A percentile compares a stretch with the other conserved stretches of the same genome.
phyloP scores from a whole-genome alignment of 2,888 invertebrate genomes.

The Pteria penguin region DNA sequence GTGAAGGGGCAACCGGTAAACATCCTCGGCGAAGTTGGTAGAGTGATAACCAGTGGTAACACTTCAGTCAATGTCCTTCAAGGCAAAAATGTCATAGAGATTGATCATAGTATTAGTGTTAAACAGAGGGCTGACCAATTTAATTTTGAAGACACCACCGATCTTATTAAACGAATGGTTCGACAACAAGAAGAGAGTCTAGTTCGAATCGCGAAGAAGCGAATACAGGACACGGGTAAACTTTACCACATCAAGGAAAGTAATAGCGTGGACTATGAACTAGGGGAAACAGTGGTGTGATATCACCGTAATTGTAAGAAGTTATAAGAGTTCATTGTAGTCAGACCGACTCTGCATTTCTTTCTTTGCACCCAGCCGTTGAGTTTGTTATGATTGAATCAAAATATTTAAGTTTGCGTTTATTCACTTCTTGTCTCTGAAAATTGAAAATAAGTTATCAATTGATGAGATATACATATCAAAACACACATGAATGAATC shows the following conservation, averaged over 20 bases:
- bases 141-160: conserved; percentile 63
- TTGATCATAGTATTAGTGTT: conserved; percentile 71
- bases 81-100: conserved; percentile 75
- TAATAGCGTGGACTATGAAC: conserved; percentile 63
- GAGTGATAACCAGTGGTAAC: conserved; percentile 68
- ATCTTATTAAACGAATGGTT: conserved; percentile 67
- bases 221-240: conserved; percentile 70
- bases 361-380: too few species aligned
- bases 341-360: too few species aligned
- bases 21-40: conserved; percentile 69
- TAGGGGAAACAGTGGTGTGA: conserved; percentile 67
- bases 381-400: too few species aligned
- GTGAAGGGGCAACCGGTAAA: conserved; percentile 53
- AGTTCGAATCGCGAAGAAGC: conserved; percentile 66
- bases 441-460: too few species aligned
- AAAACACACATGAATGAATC: too few species aligned
- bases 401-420: too few species aligned
- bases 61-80: conserved; percentile 70
- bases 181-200: conserved; percentile 67
- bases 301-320: too few species aligned
- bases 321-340: too few species aligned
- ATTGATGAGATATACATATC: too few species aligned
- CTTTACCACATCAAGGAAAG: conserved; percentile 71
- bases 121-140: conserved; percentile 68
- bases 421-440: too few species aligned